phyloP scores from a whole-genome alignment of 2,113 vertebrate genomes.

The Thunnus maccoyii region DNA sequence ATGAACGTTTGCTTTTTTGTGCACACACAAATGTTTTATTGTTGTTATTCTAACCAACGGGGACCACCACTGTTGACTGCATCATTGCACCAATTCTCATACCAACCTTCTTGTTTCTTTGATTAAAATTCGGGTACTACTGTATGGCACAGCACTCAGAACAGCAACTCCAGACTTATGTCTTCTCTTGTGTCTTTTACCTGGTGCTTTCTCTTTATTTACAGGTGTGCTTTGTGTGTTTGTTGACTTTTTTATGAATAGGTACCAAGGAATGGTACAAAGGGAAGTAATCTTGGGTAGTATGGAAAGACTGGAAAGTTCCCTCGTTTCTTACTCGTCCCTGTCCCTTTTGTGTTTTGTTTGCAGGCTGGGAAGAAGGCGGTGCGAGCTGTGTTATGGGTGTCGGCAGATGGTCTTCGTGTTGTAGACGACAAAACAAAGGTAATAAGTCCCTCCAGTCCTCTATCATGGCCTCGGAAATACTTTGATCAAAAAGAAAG shows the following conservation, averaged over 20 bases:
- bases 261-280: constrained; percentile 45
- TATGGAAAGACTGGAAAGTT: neutral
- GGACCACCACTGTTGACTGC: constrained; percentile 51
- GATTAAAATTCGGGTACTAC: constrained; percentile 16
- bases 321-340: constrained; percentile 18
- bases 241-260: constrained; percentile 13
- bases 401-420: constrained; percentile 96
- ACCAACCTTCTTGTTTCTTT: constrained; percentile 25
- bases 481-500: constrained; percentile 17
- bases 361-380: constrained; percentile 96
- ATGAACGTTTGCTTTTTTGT: constrained; percentile 23
- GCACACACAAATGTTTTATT: constrained; percentile 38
- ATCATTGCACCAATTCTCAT: constrained; percentile 51
- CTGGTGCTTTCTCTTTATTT: constrained; percentile 61
- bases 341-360: constrained; percentile 64
- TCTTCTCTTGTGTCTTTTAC: constrained; percentile 51
- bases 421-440: constrained; percentile 99
- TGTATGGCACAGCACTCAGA: constrained; percentile 44
- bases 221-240: constrained; percentile 57
- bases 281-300: constrained; percentile 9
- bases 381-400: constrained; percentile 96
- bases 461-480: neutral
- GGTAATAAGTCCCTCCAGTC: constrained; percentile 80
- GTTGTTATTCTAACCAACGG: constrained; percentile 51
- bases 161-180: constrained; percentile 17